Evolutionary conservation across 2,113 vertebrate species (phyloP).

Genomic region (Oenanthe melanoleuca): DNA sequence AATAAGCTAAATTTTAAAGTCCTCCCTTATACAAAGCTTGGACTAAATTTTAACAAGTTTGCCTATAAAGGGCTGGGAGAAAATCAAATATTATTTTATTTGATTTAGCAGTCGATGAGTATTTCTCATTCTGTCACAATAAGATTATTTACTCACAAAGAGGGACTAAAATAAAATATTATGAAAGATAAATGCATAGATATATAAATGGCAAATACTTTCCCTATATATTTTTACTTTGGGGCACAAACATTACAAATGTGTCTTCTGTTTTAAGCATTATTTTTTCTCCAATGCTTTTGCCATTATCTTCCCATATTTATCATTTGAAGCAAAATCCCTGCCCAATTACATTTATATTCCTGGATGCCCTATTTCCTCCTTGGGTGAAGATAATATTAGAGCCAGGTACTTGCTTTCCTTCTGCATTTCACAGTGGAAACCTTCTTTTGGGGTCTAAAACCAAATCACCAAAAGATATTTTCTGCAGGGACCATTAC

Average conservation of each 20-base stretch:
- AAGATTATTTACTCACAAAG: slow-evolving; percentile 23
- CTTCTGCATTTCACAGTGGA: not conserved
- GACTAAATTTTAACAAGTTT: slow-evolving; percentile 9
- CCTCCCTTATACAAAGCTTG: not conserved
- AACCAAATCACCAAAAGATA: not conserved
- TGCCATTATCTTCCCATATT: not conserved
- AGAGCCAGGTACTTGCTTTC: not conserved
- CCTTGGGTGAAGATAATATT: not conserved
- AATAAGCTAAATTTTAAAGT: not conserved
- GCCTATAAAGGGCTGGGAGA: not conserved
- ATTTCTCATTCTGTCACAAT: slow-evolving; percentile 53
- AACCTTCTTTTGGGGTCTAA: not conserved
- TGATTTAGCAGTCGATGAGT: slow-evolving; percentile 33
- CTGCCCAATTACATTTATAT: not conserved
- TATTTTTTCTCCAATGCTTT: not conserved
- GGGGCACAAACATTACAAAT: not conserved
- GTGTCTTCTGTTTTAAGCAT: not conserved
- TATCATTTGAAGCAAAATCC: not conserved
- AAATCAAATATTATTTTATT: slow-evolving; percentile 23
- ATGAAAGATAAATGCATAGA: slow-evolving; percentile 20
- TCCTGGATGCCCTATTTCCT: not conserved
- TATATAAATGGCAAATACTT: slow-evolving; percentile 24
- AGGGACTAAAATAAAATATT: slow-evolving; percentile 29
- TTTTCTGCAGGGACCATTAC: not conserved
- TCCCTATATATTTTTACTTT: not conserved